phyloP scores from a whole-genome alignment of 1,140 invertebrate species.

The Ceratosolen fusciceps region DNA sequence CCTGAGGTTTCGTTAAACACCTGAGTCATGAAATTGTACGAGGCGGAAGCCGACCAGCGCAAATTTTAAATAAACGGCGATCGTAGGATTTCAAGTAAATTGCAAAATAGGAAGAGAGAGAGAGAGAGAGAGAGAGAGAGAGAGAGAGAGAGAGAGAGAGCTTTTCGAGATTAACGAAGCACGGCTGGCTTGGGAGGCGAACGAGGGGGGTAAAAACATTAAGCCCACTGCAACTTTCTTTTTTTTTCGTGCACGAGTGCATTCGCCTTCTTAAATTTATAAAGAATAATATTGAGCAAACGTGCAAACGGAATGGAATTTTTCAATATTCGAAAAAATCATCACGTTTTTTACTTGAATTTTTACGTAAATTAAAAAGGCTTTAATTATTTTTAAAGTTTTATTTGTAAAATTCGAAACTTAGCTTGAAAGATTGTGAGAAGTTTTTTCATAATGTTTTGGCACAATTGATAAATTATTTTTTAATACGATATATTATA shows the following conservation, averaged over 20 bases:
- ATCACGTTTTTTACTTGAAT: too few species aligned
- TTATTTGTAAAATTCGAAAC: too few species aligned
- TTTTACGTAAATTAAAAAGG: too few species aligned
- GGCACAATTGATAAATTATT: too few species aligned
- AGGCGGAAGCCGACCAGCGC: not conserved
- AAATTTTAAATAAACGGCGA: slow-evolving; percentile 10
- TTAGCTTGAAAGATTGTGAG: too few species aligned
- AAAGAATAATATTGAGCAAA: not conserved
- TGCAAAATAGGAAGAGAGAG: not conserved
- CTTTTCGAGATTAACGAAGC: not conserved
- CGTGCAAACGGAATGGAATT: too few species aligned
- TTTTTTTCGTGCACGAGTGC: not conserved
- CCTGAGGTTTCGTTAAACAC: slow-evolving; percentile 26
- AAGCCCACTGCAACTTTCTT: not conserved
- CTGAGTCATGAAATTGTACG: not conserved
- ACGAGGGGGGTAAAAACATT: not conserved
- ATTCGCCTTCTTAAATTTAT: not conserved
- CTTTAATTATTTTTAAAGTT: too few species aligned
- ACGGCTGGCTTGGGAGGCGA: too few species aligned
- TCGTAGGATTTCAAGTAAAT: not conserved
- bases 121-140: not conserved
- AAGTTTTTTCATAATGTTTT: too few species aligned
- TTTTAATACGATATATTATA: too few species aligned
- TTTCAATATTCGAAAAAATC: not conserved
- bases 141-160: not conserved